phyloP scores from a whole-genome alignment of 2,797 vertebrate species.

The Micropoecilia bifurca region DNA sequence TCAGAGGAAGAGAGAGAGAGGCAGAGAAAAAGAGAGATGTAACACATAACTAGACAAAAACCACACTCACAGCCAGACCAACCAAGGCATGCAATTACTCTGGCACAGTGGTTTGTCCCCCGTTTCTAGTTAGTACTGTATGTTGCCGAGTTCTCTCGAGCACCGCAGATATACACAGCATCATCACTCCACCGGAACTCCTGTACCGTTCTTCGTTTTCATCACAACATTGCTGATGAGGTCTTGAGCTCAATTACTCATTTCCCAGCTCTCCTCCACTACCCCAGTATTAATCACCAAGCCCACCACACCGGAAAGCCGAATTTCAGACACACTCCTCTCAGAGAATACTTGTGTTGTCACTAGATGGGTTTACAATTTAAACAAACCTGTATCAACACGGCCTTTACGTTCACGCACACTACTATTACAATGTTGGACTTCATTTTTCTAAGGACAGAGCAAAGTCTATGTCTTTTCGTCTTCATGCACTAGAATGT shows the following conservation, averaged over 20 bases:
- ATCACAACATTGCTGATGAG: constrained; percentile 82
- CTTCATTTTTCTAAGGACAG: background rate
- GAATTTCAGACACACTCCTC: constrained; percentile 43
- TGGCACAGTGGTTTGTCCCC: constrained; percentile 35
- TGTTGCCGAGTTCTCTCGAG: constrained; percentile 25
- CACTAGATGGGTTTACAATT: background rate
- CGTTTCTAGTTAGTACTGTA: constrained; percentile 60
- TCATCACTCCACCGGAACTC: constrained; percentile 43
- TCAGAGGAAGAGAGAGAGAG: background rate
- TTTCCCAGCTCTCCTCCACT: background rate
- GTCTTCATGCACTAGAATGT: background rate
- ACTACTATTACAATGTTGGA: background rate
- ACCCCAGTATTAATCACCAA: constrained; percentile 72
- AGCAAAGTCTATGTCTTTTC: background rate
- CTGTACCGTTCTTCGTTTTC: constrained; percentile 77
- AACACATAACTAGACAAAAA: constrained; percentile 11
- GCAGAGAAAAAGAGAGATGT: background rate
- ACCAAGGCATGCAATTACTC: constrained; percentile 35
- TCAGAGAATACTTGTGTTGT: constrained; percentile 58
- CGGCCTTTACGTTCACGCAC: background rate
- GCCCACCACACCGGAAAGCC: constrained; percentile 51
- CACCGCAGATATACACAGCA: constrained; percentile 26
- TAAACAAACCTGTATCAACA: background rate
- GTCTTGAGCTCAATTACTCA: constrained; percentile 82
- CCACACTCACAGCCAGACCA: constrained; percentile 14